phyloP scores from a whole-genome alignment of 2,113 vertebrate species.

The Chaenocephalus aceratus region DNA sequence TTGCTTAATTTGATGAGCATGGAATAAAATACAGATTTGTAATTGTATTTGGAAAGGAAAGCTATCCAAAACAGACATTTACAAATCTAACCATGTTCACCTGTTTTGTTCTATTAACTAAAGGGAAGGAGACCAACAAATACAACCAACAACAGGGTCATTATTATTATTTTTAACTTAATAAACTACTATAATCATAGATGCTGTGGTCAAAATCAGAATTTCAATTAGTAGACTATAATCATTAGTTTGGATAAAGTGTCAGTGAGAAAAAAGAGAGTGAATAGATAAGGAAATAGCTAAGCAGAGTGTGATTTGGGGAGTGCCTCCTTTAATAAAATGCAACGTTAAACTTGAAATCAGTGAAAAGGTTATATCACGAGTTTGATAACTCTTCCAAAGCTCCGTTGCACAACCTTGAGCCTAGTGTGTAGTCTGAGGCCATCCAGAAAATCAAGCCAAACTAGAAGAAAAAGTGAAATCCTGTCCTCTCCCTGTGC shows the following conservation, averaged over 20 bases:
- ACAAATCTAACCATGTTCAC: background rate
- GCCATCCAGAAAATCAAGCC: constrained; percentile 46
- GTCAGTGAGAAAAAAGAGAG: background rate
- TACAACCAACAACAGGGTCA: background rate
- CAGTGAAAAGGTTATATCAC: constrained; percentile 1
- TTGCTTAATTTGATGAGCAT: background rate
- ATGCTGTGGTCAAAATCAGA: background rate
- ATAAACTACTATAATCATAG: background rate
- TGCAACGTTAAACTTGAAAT: constrained; percentile 39
- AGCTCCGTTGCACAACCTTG: constrained; percentile 55
- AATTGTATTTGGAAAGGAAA: background rate
- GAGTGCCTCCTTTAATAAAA: background rate
- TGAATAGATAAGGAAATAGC: background rate
- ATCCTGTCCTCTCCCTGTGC: constrained; percentile 34
- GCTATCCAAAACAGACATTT: background rate
- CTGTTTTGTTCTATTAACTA: background rate
- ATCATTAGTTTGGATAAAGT: background rate
- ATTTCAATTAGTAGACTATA: background rate
- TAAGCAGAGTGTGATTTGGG: background rate
- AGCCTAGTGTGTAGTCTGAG: constrained; percentile 39
- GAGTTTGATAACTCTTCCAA: constrained; percentile 27
- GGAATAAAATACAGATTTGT: background rate
- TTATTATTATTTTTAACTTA: background rate
- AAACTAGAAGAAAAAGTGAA: constrained; percentile 57
- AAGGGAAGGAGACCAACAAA: background rate